Evolutionary conservation across 2,888 invertebrate genomes (phyloP).

Genomic region (Meiosimyza decipiens): DNA sequence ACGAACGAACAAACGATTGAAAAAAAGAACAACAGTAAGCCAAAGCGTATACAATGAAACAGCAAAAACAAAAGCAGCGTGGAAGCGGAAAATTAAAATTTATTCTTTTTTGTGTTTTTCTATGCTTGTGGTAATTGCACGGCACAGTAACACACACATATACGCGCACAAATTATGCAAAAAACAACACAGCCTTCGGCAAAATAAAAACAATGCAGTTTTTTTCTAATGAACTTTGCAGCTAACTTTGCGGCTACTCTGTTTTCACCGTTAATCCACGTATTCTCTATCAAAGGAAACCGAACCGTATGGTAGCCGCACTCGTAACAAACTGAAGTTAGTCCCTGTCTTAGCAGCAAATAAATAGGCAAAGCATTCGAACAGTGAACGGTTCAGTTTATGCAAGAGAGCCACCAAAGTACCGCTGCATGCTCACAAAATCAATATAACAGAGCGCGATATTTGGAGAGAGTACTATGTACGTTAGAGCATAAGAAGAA

Average conservation of each 20-base stretch:
- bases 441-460: neutral
- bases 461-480: neutral
- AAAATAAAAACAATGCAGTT: neutral
- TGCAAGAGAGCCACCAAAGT: neutral
- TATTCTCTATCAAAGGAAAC: neutral
- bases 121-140: conserved; percentile 13
- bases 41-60: neutral
- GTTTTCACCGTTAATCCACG: neutral
- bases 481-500: neutral
- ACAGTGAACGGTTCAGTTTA: neutral
- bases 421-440: neutral
- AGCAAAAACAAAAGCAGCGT: neutral
- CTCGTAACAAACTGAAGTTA: conserved; percentile 20
- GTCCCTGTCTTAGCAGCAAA: conserved; percentile 3
- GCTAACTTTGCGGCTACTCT: neutral
- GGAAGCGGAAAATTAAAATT: conserved; percentile 37
- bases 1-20: conserved; percentile 7
- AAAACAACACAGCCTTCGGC: neutral
- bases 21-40: neutral
- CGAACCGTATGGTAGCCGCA: neutral
- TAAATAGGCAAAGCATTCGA: conserved; percentile 14
- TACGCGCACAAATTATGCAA: neutral
- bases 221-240: neutral
- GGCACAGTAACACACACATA: neutral
- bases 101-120: conserved; percentile 1